Percentiles rank a stretch among this genome's conserved stretches.
Evolutionary conservation across 2,888 invertebrate species (phyloP).

Genomic region (Drosophila greeni): DNA sequence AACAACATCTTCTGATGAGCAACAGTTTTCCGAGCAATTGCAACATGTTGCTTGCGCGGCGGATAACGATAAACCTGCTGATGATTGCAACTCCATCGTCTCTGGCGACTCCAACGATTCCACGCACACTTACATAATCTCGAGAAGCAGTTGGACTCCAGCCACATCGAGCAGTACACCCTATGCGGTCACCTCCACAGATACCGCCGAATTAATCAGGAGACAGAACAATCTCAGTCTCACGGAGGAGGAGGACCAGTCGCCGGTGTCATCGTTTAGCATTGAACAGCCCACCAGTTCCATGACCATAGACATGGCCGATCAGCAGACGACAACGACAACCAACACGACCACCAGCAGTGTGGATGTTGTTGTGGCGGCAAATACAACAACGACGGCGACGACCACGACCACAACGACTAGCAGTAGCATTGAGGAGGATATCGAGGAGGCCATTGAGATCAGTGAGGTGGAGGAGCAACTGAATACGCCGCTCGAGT

Average conservation of each 20-base stretch:
- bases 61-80: constrained; percentile 32
- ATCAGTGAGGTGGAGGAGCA: constrained; percentile 72
- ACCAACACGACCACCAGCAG: constrained; percentile 56
- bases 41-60: constrained; percentile 54
- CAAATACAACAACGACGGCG: constrained; percentile 32
- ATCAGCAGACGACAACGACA: constrained; percentile 51
- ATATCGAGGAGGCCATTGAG: constrained; percentile 77
- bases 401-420: constrained; percentile 50
- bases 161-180: constrained; percentile 61
- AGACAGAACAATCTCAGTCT: constrained; percentile 65
- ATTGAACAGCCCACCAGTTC: constrained; percentile 74
- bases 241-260: constrained; percentile 65
- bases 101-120: constrained; percentile 54
- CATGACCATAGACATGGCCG: constrained; percentile 75
- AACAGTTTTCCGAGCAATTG: constrained; percentile 5
- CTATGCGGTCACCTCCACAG: constrained; percentile 62
- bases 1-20: constrained; percentile 14
- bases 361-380: constrained; percentile 42
- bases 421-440: constrained; percentile 78
- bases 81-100: constrained; percentile 32
- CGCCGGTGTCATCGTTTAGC: constrained; percentile 62
- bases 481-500: constrained; percentile 46
- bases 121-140: constrained; percentile 68
- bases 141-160: constrained; percentile 55
- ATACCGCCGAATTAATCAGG: constrained; percentile 61